Evolutionary conservation across 2,797 vertebrate species (phyloP).

Genomic region (Todus mexicanus): DNA sequence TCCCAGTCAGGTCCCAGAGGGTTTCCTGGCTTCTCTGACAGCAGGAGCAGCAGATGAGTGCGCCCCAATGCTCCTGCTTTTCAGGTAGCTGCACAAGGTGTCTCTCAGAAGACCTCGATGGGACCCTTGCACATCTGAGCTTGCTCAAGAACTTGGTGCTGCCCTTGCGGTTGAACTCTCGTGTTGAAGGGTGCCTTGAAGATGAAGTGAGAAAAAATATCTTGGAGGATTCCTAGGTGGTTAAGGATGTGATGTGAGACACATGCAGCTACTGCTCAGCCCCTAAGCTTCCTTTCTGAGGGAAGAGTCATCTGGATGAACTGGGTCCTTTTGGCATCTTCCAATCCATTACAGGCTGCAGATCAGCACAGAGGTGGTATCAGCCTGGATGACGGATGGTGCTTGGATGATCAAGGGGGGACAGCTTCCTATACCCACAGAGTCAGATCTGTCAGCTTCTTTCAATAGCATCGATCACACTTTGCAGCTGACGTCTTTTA

Average conservation of each 20-base stretch:
- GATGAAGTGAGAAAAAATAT: neutral
- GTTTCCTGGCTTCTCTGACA: neutral
- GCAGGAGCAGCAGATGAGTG: rapidly evolving
- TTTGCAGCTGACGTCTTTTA: neutral
- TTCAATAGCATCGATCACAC: neutral
- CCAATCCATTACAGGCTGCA: neutral
- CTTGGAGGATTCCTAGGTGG: neutral
- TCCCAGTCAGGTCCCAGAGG: neutral
- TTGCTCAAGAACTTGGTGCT: neutral
- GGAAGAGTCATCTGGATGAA: neutral
- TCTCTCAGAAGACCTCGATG: neutral
- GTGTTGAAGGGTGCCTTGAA: neutral
- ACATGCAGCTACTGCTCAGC: neutral
- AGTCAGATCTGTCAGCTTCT: constrained; percentile 14
- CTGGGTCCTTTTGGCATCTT: neutral
- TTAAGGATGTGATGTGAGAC: neutral
- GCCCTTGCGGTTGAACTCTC: neutral
- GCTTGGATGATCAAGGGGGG: neutral
- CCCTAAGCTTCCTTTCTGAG: neutral
- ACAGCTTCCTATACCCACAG: neutral
- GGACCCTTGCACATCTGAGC: neutral
- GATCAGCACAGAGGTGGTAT: neutral
- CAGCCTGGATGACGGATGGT: neutral
- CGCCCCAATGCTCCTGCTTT: neutral
- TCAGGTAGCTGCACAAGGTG: neutral